Evolutionary conservation across 2,113 vertebrate species (phyloP).

Genomic region (Hippocampus mohnikei): DNA sequence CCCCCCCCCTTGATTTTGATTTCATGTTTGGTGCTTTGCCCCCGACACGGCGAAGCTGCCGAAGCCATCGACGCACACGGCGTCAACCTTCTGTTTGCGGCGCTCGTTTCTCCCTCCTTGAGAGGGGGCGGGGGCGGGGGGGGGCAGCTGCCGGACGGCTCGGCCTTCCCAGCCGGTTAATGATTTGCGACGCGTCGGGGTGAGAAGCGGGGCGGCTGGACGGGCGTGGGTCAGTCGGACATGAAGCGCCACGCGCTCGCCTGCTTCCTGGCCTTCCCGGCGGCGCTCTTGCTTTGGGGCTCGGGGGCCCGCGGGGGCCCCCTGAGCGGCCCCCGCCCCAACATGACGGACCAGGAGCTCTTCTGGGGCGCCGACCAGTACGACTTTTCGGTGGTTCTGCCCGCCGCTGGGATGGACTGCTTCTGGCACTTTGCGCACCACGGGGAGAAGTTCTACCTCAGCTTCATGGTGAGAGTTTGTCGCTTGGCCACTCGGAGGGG

Average conservation of each 20-base stretch:
- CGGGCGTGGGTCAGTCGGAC: neutral
- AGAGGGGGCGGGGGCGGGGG: no score
- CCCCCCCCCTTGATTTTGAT: no score
- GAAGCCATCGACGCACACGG: no score
- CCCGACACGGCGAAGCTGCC: no score
- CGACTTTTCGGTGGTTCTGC: constrained; percentile 82
- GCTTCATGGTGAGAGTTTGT: constrained; percentile 79
- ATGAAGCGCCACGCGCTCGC: constrained; percentile 27
- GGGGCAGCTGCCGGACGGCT: neutral
- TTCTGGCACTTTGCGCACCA: constrained; percentile 90
- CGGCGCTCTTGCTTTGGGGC: constrained; percentile 21
- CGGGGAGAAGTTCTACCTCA: constrained; percentile 84
- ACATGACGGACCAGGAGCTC: constrained; percentile 64
- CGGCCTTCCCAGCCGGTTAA: neutral
- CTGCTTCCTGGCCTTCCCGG: neutral
- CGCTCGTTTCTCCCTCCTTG: no score
- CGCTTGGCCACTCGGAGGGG: no score
- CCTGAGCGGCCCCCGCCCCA: constrained; percentile 42
- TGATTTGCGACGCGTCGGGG: neutral
- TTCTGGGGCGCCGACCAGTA: constrained; percentile 79
- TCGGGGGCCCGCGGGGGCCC: constrained; percentile 56
- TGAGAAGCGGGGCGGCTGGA: neutral
- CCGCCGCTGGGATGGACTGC: constrained; percentile 70
- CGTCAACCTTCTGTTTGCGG: no score
- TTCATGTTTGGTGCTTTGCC: no score